phyloP scores from a whole-genome alignment of 2,113 vertebrate genomes.

The Xenus cinereus region DNA sequence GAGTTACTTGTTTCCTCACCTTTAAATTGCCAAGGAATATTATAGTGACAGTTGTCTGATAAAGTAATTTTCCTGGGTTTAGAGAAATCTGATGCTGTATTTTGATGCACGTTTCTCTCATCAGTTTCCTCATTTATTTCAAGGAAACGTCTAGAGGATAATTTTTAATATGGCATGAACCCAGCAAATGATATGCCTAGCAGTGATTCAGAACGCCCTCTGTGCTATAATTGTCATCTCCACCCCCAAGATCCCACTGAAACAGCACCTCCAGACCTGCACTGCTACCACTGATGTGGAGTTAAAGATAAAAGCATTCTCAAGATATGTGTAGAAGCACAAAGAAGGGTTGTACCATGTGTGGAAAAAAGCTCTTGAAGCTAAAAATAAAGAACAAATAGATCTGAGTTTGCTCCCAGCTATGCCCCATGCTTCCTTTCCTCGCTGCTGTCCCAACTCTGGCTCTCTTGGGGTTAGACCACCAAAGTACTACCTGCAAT shows the following conservation, averaged over 20 bases:
- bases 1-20: not conserved
- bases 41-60: not conserved
- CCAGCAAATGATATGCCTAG: not conserved
- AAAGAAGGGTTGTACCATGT: not conserved
- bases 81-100: not conserved
- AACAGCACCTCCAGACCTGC: not conserved
- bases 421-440: not conserved
- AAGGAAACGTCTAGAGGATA: not conserved
- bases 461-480: not conserved
- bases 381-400: not conserved
- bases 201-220: conserved; percentile 27
- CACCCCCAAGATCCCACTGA: not conserved
- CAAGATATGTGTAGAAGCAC: not conserved
- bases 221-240: not conserved
- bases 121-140: not conserved
- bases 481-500: not conserved
- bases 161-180: conserved; percentile 5
- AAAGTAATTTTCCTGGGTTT: not conserved
- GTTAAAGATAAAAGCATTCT: not conserved
- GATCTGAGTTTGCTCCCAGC: not conserved
- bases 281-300: not conserved
- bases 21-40: not conserved
- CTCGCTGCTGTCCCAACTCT: not conserved
- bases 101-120: not conserved
- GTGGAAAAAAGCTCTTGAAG: not conserved